Evolutionary conservation across 2,888 invertebrate species (phyloP).

Genomic region (Fragum fragum): DNA sequence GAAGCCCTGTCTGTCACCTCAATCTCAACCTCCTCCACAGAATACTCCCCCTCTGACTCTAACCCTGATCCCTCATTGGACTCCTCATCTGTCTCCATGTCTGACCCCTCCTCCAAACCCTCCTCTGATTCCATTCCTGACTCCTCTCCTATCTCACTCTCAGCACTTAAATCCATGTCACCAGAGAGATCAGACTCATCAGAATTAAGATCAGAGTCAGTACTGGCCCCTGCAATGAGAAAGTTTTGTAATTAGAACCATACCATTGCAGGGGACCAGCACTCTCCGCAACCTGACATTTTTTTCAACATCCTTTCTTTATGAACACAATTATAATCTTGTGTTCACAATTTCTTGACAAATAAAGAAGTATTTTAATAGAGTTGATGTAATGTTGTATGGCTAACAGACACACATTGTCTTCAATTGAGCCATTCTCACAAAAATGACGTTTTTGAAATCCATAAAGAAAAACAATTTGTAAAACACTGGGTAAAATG

Average conservation of each 20-base stretch:
- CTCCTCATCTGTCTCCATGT: conserved; percentile 53
- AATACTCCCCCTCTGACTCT: conserved; percentile 40
- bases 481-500: no score
- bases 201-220: conserved; percentile 30
- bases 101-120: conserved; percentile 48
- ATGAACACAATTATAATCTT: no score
- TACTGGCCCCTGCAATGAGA: conserved; percentile 64
- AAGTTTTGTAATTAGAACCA: conserved; percentile 20
- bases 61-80: conserved; percentile 33
- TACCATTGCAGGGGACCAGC: background rate
- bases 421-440: no score
- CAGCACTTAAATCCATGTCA: background rate
- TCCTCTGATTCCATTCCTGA: conserved; percentile 47
- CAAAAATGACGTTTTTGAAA: no score
- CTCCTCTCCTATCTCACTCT: conserved; percentile 30
- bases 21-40: conserved; percentile 51
- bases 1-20: conserved; percentile 60
- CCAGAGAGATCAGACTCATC: conserved; percentile 29
- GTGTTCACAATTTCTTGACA: no score
- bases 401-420: no score
- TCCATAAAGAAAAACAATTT: no score
- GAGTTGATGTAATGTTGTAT: no score
- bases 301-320: no score
- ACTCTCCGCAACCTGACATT: no score
- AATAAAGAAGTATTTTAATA: no score